Conservation (phyloP, 2,113 vertebrate genomes). For the Malurus elegans region DNA sequence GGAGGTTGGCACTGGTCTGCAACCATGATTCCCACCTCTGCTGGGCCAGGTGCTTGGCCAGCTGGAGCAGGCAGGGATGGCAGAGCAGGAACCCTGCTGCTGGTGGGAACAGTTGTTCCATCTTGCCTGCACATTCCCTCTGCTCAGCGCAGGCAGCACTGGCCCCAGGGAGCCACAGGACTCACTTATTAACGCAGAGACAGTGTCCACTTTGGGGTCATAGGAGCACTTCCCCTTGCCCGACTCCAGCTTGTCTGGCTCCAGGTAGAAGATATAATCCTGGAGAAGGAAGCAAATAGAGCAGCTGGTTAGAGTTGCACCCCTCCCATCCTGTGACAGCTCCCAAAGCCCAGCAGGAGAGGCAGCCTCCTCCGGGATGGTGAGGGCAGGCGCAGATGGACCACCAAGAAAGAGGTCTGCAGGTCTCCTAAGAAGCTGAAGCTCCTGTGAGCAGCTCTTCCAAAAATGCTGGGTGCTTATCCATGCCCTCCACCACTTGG, state of each 20-base stretch:
- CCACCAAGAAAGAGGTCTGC: background rate
- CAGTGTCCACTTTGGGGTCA: conserved; percentile 96
- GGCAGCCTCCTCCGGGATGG: background rate
- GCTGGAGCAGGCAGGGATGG: background rate
- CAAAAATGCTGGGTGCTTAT: background rate
- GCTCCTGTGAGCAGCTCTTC: background rate
- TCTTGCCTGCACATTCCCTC: background rate
- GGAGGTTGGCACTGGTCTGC: background rate
- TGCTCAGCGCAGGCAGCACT: fast-evolving
- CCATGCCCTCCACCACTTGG: background rate
- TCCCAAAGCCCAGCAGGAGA: background rate
- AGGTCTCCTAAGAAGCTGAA: background rate
- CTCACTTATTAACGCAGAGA: conserved; percentile 97
- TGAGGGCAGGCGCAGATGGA: fast-evolving
- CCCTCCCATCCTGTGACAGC: background rate
- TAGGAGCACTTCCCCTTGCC: conserved; percentile 98
- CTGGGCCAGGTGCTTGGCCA: background rate
- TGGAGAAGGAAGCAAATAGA: conserved; percentile 61
- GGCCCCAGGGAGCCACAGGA: background rate
- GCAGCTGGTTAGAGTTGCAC: background rate
- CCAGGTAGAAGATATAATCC: conserved; percentile 97
- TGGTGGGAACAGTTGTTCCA: background rate
- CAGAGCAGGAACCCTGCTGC: background rate
- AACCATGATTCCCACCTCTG: background rate
- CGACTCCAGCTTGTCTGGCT: conserved; percentile 94